A percentile compares a stretch with the other conserved stretches of the same genome.
These are phyloP conservation scores for Tretioscincus oriximinensis DNA, from an alignment of 2,113 vertebrate species.

Conservation along the genomic window DNA sequence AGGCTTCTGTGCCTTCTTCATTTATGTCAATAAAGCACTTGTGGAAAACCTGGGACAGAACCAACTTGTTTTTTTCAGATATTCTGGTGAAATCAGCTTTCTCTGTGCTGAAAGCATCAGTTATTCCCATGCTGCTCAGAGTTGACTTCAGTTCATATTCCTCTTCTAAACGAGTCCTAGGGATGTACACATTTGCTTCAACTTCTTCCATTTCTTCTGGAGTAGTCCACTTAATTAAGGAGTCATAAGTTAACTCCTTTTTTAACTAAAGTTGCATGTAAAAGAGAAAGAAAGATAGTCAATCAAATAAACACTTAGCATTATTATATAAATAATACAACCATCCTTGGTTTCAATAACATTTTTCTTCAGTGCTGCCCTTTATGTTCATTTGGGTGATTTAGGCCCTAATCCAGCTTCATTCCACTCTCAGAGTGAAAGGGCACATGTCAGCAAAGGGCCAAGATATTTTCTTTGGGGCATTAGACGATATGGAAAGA, in stretches of 20 bases:
- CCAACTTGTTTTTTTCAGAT: slow-evolving; percentile 58
- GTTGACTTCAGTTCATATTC: slow-evolving; percentile 74
- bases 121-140: slow-evolving; percentile 76
- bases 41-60: slow-evolving; percentile 75
- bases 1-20: slow-evolving; percentile 77
- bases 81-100: slow-evolving; percentile 74
- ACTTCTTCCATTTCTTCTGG: slow-evolving; percentile 70
- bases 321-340: not conserved
- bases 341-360: too few relatives aligned
- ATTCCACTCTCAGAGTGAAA: too few relatives aligned
- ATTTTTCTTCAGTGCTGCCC: not conserved
- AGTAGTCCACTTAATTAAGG: slow-evolving; percentile 80
- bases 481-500: too few relatives aligned
- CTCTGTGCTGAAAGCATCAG: slow-evolving; percentile 67
- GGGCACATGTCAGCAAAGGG: too few relatives aligned
- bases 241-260: slow-evolving; percentile 76
- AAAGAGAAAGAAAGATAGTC: slow-evolving; percentile 24
- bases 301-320: not conserved
- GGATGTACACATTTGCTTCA: slow-evolving; percentile 75
- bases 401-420: too few relatives aligned
- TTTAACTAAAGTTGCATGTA: slow-evolving; percentile 75
- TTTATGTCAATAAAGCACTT: slow-evolving; percentile 72
- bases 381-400: too few relatives aligned
- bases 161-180: slow-evolving; percentile 81
- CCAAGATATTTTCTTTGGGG: too few relatives aligned